phyloP scores from a whole-genome alignment of 2,113 vertebrate genomes.

The Rhinolophus ferrumequinum region DNA sequence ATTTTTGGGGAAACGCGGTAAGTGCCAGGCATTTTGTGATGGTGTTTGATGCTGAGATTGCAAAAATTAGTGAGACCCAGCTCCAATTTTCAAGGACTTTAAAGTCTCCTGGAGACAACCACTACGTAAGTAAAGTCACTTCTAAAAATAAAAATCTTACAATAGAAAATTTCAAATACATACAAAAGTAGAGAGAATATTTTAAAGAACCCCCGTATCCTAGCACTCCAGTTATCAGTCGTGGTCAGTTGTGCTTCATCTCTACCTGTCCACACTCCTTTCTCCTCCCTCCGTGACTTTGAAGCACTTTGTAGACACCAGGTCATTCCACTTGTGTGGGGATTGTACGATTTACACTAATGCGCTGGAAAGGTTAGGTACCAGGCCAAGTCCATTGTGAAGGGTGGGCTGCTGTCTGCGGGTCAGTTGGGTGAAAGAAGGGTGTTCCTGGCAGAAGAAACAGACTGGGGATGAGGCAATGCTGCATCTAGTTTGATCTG shows the following conservation, averaged over 20 bases:
- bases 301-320: neutral
- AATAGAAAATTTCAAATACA: neutral
- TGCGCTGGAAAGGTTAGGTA: neutral
- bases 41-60: neutral
- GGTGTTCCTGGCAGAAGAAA: neutral
- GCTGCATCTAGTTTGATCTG: neutral
- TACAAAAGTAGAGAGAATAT: neutral
- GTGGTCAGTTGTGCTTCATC: neutral
- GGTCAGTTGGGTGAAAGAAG: neutral
- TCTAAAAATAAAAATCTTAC: neutral
- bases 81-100: neutral
- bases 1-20: neutral
- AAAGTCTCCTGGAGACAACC: neutral
- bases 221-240: accelerated
- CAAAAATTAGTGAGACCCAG: neutral
- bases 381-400: neutral
- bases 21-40: neutral
- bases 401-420: neutral
- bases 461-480: accelerated
- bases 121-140: neutral
- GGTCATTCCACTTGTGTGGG: neutral
- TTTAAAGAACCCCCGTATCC: neutral
- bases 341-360: neutral
- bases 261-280: neutral
- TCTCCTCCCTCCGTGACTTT: too few relatives aligned